Conservation (phyloP, 2,113 vertebrate genomes). For the Choloepus hoffmanni region DNA sequence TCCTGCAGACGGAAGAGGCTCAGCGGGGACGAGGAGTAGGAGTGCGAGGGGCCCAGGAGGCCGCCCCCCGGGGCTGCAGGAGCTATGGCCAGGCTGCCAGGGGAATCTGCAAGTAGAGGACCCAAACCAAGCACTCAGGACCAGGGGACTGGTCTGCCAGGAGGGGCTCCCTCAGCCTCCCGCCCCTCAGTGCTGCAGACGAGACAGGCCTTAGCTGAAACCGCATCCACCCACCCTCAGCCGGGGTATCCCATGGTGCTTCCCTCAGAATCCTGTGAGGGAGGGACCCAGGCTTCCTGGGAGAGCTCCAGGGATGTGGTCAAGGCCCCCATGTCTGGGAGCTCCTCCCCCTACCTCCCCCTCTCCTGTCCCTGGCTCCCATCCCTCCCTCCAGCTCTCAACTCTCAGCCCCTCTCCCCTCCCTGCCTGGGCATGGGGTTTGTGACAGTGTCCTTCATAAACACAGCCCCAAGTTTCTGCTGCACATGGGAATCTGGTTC, state of each 20-base stretch:
- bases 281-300: neutral
- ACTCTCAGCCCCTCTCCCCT: neutral
- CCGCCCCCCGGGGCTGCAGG: conserved; percentile 88
- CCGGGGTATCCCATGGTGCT: neutral
- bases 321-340: neutral
- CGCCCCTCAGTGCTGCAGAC: neutral
- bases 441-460: neutral
- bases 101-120: conserved; percentile 91
- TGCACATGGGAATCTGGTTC: neutral
- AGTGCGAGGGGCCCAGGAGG: conserved; percentile 92
- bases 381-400: neutral
- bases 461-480: neutral
- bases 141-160: no score
- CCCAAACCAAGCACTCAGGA: conserved; percentile 50
- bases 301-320: neutral
- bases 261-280: neutral
- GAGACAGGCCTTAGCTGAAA: neutral
- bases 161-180: neutral
- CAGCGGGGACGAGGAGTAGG: conserved; percentile 97
- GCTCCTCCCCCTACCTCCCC: neutral
- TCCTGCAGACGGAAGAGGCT: conserved; percentile 99
- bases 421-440: neutral
- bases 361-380: neutral
- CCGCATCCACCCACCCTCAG: neutral
- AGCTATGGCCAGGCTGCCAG: conserved; percentile 87